Conservation (phyloP, 2,888 invertebrate species). For the Tetramorium bicarinatum region DNA sequence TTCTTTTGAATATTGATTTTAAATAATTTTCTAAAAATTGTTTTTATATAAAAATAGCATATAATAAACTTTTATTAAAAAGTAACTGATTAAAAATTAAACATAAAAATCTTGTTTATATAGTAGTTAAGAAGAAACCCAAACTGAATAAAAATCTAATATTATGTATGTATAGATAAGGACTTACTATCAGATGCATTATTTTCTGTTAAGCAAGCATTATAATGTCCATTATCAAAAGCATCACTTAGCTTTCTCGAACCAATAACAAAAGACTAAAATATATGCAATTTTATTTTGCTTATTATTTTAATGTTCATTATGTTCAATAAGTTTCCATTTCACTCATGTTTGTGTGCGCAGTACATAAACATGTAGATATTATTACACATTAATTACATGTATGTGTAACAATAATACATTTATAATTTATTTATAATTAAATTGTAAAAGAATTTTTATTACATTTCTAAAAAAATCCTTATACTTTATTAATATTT, state of each 20-base stretch:
- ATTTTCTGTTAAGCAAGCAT: neutral
- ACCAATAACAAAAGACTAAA: neutral
- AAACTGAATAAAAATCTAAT: neutral
- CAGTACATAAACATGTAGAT: neutral
- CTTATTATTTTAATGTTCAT: neutral
- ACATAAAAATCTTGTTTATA: neutral
- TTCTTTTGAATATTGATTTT: neutral
- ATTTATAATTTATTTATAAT: neutral
- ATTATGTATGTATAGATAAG: too few relatives aligned
- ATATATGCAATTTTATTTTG: slow-evolving; percentile 3
- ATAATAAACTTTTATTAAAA: neutral
- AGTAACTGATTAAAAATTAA: neutral
- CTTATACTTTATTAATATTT: neutral
- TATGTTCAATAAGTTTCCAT: neutral
- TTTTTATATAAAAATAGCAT: neutral
- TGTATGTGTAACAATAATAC: neutral
- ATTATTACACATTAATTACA: neutral
- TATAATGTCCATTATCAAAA: neutral
- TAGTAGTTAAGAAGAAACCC: neutral
- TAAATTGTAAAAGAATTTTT: neutral
- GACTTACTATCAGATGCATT: neutral
- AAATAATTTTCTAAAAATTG: neutral
- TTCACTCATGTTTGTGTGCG: too few relatives aligned
- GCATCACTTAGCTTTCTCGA: neutral
- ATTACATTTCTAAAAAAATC: neutral